Percentiles rank a stretch among this genome's conserved stretches.
These are phyloP conservation scores for Eueides isabella DNA, from an alignment of 1,140 invertebrate genomes.

Conservation along the genomic window DNA sequence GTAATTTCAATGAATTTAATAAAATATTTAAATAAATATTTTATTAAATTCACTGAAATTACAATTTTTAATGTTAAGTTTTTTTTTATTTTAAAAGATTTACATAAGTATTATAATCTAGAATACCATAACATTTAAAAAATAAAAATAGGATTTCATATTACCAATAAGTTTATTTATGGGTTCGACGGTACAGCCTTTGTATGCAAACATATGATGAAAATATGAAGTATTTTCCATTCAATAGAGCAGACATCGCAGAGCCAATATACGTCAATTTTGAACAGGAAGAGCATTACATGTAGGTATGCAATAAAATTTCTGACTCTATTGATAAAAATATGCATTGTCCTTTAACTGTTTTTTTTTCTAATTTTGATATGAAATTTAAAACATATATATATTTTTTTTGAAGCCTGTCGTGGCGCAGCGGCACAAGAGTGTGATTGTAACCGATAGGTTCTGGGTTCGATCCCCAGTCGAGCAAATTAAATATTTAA, in stretches of 20 bases:
- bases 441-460: too few species aligned
- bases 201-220: constrained; percentile 31
- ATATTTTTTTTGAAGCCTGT: too few species aligned
- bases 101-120: too few species aligned
- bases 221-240: constrained; percentile 43
- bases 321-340: not conserved
- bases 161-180: not conserved
- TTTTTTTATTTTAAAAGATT: too few species aligned
- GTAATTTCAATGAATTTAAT: too few species aligned
- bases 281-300: constrained; percentile 9
- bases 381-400: not conserved
- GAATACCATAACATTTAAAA: too few species aligned
- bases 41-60: too few species aligned
- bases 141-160: not conserved
- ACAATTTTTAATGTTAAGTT: too few species aligned
- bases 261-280: constrained; percentile 55
- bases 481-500: too few species aligned
- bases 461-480: too few species aligned
- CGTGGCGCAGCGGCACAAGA: too few species aligned
- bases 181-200: not conserved
- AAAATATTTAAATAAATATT: too few species aligned
- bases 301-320: constrained; percentile 6
- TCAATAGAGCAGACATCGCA: constrained; percentile 50
- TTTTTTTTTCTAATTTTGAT: not conserved
- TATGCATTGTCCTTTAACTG: not conserved